Evolutionary conservation across 1,140 invertebrate species (phyloP).

Genomic region (Thaumetopoea pityocampa): DNA sequence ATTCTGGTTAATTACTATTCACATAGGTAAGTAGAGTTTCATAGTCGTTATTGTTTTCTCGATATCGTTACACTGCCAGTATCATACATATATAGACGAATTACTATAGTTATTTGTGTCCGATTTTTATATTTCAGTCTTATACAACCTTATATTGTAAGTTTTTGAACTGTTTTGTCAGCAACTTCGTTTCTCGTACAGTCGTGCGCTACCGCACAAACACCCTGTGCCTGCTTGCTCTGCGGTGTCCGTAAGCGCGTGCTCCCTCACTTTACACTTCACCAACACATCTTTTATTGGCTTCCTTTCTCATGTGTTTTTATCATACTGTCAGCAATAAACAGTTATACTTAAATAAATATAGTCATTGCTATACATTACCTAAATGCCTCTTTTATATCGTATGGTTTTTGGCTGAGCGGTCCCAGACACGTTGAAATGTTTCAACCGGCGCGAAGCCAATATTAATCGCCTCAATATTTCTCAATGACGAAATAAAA

Average conservation of each 20-base stretch:
- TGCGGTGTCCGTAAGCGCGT: constrained; percentile 27
- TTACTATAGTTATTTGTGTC: constrained; percentile 61
- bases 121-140: constrained; percentile 71
- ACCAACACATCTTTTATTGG: constrained; percentile 5
- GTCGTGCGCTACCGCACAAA: constrained; percentile 28
- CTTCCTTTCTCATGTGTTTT: too few relatives aligned
- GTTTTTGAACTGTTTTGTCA: constrained; percentile 64
- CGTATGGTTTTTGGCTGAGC: too few relatives aligned
- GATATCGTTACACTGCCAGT: constrained; percentile 70
- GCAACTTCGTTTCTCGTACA: constrained; percentile 25
- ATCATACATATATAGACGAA: constrained; percentile 67
- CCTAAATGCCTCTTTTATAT: too few relatives aligned
- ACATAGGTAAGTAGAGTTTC: constrained; percentile 64
- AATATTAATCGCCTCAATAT: too few relatives aligned
- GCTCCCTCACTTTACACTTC: constrained; percentile 1
- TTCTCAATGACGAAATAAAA: too few relatives aligned
- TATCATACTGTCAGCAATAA: too few relatives aligned
- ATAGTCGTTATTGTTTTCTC: constrained; percentile 32
- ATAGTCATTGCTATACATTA: too few relatives aligned
- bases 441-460: too few relatives aligned
- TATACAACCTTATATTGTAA: constrained; percentile 64
- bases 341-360: too few relatives aligned
- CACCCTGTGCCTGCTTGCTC: constrained; percentile 30
- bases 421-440: too few relatives aligned
- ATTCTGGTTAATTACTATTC: constrained; percentile 71